Evolutionary conservation across 2,888 invertebrate genomes (phyloP).

Genomic region (Agrotis puta): DNA sequence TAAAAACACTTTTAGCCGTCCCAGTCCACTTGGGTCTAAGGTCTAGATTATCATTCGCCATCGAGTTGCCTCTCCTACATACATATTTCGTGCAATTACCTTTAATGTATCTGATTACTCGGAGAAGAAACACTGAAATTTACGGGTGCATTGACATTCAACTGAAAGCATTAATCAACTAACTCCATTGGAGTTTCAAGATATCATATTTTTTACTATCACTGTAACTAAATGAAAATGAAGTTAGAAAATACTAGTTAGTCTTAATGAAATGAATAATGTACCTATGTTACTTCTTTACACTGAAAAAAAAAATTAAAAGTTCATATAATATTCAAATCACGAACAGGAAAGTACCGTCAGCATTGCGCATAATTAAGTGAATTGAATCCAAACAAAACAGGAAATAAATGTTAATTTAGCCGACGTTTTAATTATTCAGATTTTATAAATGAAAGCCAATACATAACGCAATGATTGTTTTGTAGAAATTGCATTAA

Average conservation of each 20-base stretch:
- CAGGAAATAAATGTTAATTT: slow-evolving; percentile 34
- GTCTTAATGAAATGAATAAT: too few relatives aligned
- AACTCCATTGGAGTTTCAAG: not conserved
- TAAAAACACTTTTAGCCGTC: too few relatives aligned
- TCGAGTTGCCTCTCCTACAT: too few relatives aligned
- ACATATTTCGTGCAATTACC: too few relatives aligned
- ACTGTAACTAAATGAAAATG: too few relatives aligned
- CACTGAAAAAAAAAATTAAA: not conserved
- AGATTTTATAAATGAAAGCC: slow-evolving; percentile 14
- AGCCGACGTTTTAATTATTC: slow-evolving; percentile 27
- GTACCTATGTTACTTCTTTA: too few relatives aligned
- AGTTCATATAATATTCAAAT: slow-evolving; percentile 6
- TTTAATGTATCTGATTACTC: too few relatives aligned
- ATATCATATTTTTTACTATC: too few relatives aligned
- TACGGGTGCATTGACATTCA: not conserved
- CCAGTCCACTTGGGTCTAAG: too few relatives aligned
- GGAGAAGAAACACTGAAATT: too few relatives aligned
- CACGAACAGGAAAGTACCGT: slow-evolving; percentile 1
- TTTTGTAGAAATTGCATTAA: slow-evolving; percentile 10
- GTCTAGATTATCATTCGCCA: too few relatives aligned
- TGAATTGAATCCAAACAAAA: slow-evolving; percentile 31
- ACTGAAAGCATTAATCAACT: not conserved
- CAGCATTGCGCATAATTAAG: slow-evolving; percentile 22
- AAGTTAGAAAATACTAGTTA: not conserved
- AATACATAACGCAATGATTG: slow-evolving; percentile 15